A percentile compares a stretch with the other conserved stretches of the same genome.
Evolutionary conservation across 2,888 invertebrate species (phyloP).

Genomic region (Plebejus anna): DNA sequence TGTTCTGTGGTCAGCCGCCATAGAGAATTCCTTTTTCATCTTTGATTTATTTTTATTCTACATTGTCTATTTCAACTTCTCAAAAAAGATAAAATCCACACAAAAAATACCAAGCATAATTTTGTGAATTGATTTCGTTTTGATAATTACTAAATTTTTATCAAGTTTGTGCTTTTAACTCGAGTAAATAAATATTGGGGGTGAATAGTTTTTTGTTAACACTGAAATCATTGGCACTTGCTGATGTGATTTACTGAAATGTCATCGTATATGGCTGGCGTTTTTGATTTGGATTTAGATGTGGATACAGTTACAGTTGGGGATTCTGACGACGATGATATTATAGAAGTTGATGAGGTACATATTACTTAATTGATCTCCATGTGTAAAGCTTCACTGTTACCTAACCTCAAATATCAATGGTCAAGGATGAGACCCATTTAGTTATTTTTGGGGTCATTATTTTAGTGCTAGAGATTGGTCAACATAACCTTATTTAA

Average conservation of each 20-base stretch:
- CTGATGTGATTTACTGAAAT: slow-evolving; percentile 78
- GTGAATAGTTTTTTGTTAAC: slow-evolving; percentile 18
- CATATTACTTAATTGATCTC: slow-evolving; percentile 47
- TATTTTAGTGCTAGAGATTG: background rate
- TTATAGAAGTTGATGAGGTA: slow-evolving; percentile 93
- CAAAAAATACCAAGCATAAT: slow-evolving; percentile 32
- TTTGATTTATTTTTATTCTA: background rate
- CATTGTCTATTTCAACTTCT: slow-evolving; percentile 14
- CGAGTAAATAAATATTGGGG: background rate
- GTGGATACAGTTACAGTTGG: slow-evolving; percentile 81
- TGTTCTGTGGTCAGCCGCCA: too few species aligned
- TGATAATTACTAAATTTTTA: background rate
- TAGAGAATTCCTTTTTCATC: too few species aligned
- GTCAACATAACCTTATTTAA: slow-evolving; percentile 13
- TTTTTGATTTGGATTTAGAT: slow-evolving; percentile 95
- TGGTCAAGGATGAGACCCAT: slow-evolving; percentile 37
- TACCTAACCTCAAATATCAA: slow-evolving; percentile 42
- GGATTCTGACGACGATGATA: slow-evolving; percentile 93
- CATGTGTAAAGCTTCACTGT: slow-evolving; percentile 32
- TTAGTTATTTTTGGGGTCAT: slow-evolving; percentile 27
- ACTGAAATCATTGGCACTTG: slow-evolving; percentile 51
- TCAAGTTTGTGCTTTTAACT: background rate
- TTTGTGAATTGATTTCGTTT: slow-evolving; percentile 42
- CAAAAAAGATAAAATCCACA: slow-evolving; percentile 5
- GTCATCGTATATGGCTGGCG: slow-evolving; percentile 88